phyloP scores from a whole-genome alignment of 1,140 invertebrate genomes.

The Paralvinella palmiformis region DNA sequence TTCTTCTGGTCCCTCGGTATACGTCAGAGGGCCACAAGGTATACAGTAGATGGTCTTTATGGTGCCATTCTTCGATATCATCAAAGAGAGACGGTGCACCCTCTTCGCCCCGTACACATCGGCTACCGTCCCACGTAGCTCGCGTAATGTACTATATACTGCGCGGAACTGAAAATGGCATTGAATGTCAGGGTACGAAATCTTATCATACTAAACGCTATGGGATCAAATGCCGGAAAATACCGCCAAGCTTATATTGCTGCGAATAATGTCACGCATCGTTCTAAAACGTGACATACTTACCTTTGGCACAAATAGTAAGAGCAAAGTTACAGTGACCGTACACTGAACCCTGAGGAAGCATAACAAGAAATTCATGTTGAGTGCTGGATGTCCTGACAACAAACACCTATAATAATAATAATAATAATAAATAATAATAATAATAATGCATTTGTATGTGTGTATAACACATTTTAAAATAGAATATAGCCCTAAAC shows the following conservation, averaged over 20 bases:
- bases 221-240: too few relatives aligned
- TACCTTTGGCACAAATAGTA: not conserved
- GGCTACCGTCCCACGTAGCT: not conserved
- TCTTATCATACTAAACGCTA: too few relatives aligned
- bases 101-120: not conserved
- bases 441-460: too few relatives aligned
- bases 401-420: not conserved
- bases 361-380: not conserved
- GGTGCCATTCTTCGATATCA: not conserved
- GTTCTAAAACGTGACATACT: too few relatives aligned
- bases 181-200: too few relatives aligned
- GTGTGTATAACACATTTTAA: too few relatives aligned
- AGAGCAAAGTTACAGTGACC: not conserved
- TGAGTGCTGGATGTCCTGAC: not conserved
- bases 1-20: not conserved
- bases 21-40: constrained; percentile 1
- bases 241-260: too few relatives aligned
- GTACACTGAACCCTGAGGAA: not conserved
- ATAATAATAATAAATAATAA: too few relatives aligned
- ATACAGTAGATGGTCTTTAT: not conserved
- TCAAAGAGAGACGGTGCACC: not conserved
- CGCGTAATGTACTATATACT: not conserved
- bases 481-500: too few relatives aligned
- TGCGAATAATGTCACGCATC: too few relatives aligned
- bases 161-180: too few relatives aligned